A percentile compares a stretch with the other conserved stretches of the same genome.
phyloP scores from a whole-genome alignment of 1,140 invertebrate species.

The Heliconius eleuchia region DNA sequence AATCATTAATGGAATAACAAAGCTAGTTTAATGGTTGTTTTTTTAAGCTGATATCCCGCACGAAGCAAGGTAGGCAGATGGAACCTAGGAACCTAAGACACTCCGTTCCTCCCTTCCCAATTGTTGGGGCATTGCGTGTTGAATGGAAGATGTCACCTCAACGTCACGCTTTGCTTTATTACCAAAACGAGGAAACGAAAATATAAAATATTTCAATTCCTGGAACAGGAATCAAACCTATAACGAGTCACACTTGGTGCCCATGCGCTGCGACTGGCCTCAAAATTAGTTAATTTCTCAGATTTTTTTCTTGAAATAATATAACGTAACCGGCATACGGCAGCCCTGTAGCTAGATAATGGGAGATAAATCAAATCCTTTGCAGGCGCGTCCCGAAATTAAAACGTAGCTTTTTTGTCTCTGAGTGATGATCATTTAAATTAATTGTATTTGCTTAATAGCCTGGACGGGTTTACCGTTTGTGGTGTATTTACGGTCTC shows the following conservation, averaged over 20 bases:
- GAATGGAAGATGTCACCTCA: neutral
- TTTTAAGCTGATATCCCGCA: too few relatives aligned
- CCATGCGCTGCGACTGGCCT: too few relatives aligned
- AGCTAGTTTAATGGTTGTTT: neutral
- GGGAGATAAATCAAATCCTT: slow-evolving; percentile 12
- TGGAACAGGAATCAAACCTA: neutral
- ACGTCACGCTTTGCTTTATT: neutral
- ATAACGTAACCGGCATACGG: neutral
- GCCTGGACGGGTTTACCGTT: slow-evolving; percentile 25
- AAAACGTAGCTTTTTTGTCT: neutral
- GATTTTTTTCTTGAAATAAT: neutral
- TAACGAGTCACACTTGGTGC: neutral
- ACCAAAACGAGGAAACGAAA: neutral
- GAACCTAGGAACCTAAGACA: neutral
- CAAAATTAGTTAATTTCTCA: too few relatives aligned
- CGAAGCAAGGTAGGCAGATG: too few relatives aligned
- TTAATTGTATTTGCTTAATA: slow-evolving; percentile 75
- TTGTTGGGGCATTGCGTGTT: neutral
- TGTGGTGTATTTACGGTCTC: neutral
- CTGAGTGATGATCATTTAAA: slow-evolving; percentile 54
- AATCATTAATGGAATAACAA: neutral
- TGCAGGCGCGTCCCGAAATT: slow-evolving; percentile 11
- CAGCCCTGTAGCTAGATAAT: slow-evolving; percentile 3
- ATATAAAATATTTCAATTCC: neutral
- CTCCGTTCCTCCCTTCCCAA: neutral